phyloP scores from a whole-genome alignment of 2,888 invertebrate genomes.

The Drosophila imparisetae region DNA sequence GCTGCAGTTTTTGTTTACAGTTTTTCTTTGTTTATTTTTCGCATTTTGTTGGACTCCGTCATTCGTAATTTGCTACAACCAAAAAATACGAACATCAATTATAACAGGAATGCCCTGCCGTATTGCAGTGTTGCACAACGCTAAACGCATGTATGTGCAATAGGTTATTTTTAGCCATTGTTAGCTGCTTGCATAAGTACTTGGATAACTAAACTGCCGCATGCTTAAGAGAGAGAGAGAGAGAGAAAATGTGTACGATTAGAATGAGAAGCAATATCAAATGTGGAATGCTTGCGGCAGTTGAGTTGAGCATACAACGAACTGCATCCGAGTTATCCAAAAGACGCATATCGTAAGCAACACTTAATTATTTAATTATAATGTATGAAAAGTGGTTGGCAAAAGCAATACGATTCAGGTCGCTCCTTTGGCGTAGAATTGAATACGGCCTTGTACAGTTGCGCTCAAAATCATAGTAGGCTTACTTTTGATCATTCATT shows the following conservation, averaged over 20 bases:
- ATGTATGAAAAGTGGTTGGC: background rate
- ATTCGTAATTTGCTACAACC: conserved; percentile 43
- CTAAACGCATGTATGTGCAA: conserved; percentile 2
- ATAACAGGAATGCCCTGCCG: conserved; percentile 5
- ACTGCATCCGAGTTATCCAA: background rate
- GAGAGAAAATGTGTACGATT: background rate
- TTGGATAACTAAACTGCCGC: conserved; percentile 3
- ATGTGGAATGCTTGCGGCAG: background rate
- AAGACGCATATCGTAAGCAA: background rate
- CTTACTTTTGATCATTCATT: background rate
- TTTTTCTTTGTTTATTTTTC: background rate
- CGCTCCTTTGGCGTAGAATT: background rate
- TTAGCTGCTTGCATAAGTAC: conserved; percentile 7
- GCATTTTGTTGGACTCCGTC: conserved; percentile 37
- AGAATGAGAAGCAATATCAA: background rate
- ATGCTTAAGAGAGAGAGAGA: background rate
- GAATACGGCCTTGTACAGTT: background rate
- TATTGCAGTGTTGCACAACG: conserved; percentile 31
- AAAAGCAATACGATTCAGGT: background rate
- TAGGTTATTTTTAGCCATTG: background rate
- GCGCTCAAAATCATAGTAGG: background rate
- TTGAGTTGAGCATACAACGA: background rate
- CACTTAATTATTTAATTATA: background rate
- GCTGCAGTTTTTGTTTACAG: conserved; percentile 20
- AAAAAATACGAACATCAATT: conserved; percentile 13